phyloP scores from a whole-genome alignment of 2,113 vertebrate genomes.

The Lophochroa leadbeateri region DNA sequence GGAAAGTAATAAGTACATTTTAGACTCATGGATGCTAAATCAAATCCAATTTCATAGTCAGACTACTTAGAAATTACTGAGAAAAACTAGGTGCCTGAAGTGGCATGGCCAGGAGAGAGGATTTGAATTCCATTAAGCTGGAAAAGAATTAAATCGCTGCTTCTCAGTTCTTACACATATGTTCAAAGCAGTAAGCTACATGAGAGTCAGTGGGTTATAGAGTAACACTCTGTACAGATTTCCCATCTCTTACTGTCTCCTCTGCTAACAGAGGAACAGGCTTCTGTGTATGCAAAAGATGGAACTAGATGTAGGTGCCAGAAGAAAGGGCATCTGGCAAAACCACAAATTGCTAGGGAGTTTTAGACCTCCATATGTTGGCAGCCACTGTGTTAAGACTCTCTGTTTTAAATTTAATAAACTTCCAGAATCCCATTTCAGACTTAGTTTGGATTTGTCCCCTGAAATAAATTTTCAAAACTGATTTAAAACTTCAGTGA shows the following conservation, averaged over 20 bases:
- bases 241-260: background rate
- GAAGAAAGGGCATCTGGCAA: background rate
- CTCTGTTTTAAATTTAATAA: background rate
- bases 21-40: background rate
- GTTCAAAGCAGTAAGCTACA: background rate
- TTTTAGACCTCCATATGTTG: background rate
- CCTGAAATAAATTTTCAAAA: background rate
- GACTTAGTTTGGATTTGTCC: background rate
- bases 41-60: background rate
- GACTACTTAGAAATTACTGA: background rate
- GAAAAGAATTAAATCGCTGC: background rate
- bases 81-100: background rate
- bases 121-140: background rate
- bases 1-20: background rate
- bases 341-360: background rate
- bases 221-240: background rate
- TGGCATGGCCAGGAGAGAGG: background rate
- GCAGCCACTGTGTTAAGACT: background rate
- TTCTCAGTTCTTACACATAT: background rate
- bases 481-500: background rate
- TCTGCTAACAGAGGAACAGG: background rate
- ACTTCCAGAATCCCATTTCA: background rate
- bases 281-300: background rate
- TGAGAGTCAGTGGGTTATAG: background rate
- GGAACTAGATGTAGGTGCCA: background rate